phyloP scores from a whole-genome alignment of 2,888 invertebrate species.

The Flexamia atlantica region DNA sequence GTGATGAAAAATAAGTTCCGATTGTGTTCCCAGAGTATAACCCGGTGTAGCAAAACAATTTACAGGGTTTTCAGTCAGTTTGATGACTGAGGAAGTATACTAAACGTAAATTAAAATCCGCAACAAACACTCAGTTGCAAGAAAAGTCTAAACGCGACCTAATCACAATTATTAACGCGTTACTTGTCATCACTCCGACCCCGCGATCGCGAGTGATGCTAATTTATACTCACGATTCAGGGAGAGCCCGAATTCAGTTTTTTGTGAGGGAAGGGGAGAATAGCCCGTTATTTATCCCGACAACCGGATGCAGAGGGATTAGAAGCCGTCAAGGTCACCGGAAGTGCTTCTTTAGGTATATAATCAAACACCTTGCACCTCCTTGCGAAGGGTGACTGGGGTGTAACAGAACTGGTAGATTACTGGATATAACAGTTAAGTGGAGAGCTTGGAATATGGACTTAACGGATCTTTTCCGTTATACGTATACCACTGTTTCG shows the following conservation, averaged over 20 bases:
- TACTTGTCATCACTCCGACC: background rate
- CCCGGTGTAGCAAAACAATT: no score
- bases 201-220: background rate
- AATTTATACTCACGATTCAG: background rate
- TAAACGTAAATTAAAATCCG: background rate
- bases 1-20: no score
- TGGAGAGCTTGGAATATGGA: background rate
- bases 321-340: slow-evolving; percentile 23
- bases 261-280: background rate
- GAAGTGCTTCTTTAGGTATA: slow-evolving; percentile 4
- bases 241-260: background rate
- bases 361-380: background rate
- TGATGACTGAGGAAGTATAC: background rate
- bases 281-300: slow-evolving; percentile 28
- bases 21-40: no score
- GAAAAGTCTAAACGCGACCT: background rate
- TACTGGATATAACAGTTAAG: background rate
- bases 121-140: background rate
- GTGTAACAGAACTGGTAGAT: background rate
- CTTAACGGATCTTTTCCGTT: no score
- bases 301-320: slow-evolving; percentile 11
- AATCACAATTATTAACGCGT: background rate
- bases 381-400: background rate
- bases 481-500: no score
- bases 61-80: no score